Evolutionary conservation across 2,888 invertebrate genomes (phyloP).

Genomic region (Drosophila peninsularis): DNA sequence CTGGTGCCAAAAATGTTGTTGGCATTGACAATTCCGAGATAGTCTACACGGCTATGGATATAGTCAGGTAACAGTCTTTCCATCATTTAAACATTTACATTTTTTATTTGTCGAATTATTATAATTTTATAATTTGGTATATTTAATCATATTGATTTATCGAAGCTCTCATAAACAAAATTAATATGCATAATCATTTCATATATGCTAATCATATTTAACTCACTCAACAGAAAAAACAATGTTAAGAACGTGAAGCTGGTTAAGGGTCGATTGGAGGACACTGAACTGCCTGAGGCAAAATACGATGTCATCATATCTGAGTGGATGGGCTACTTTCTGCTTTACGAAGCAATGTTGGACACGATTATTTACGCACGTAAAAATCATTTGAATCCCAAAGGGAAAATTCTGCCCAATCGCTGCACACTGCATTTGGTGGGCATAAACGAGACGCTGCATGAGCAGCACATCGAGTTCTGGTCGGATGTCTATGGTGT

Average conservation of each 20-base stretch:
- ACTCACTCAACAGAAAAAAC: constrained; percentile 78
- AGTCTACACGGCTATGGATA: constrained; percentile 97
- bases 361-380: constrained; percentile 96
- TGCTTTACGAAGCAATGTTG: constrained; percentile 98
- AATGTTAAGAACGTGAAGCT: constrained; percentile 88
- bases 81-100: too few species aligned
- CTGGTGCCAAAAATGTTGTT: constrained; percentile 95
- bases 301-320: constrained; percentile 97
- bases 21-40: constrained; percentile 98
- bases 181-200: too few species aligned
- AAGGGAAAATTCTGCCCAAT: constrained; percentile 92
- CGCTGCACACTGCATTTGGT: constrained; percentile 92
- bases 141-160: too few species aligned
- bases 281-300: constrained; percentile 89
- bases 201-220: neutral
- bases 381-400: constrained; percentile 91
- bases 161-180: too few species aligned
- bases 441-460: constrained; percentile 91
- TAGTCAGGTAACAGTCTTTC: constrained; percentile 91
- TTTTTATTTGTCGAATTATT: too few species aligned
- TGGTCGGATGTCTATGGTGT: constrained; percentile 98
- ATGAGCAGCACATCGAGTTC: constrained; percentile 90
- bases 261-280: constrained; percentile 94
- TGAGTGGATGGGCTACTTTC: constrained; percentile 99
- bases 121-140: too few species aligned